Base-by-base conservation (phyloP, 2,888 invertebrate species). In the Herminia tarsipennalis region DNA sequence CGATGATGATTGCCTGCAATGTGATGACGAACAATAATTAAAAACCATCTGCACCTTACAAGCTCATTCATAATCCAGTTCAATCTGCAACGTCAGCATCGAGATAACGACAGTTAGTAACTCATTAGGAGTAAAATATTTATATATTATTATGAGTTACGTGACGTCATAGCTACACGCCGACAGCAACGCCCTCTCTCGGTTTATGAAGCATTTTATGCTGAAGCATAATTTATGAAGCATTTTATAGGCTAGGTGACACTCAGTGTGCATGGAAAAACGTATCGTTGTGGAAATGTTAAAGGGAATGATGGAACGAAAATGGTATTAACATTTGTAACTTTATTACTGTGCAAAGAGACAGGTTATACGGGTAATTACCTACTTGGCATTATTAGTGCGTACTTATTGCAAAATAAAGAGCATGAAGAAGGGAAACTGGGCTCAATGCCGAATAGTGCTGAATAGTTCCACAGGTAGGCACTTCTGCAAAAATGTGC, bases 141-240 rank as follows among this genome's bases (percentile, higher is more conserved):
- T 48, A 57, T 44, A 46, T 46, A n/a, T n/a, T n/a, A n/a, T n/a
- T n/a, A 39, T 42, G 37, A 40, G 34, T 61, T 48, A 57, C 48
- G 39, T 61, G 43, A 60, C 54, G 37, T 49, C 53, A 43, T 18
- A 29, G 24, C 27, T 27, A 36, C 33, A 18, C 16, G 18, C 34
- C 24, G 46, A 30, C 29, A 40, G 32, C 18, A 30, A 32, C 42
- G 18, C 35, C 24, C 44, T 13, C 41, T 30, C 12, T 16, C 24
- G 22, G 16, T 54, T 58, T 56, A 56, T 43, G 28, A n/a, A n/a
- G n/a, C n/a, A n/a, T n/a, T n/a, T n/a, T n/a, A n/a, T n/a, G 30
- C 32, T 8, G 3, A 8, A 33, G 37, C 46, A 58, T 50, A 41
- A 57, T 49, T 46, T 49, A 58, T 43, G 30, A 49, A 35, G 37